These are phyloP conservation scores for Danaus plexippus DNA, from an alignment of 1,140 invertebrate species.

Conservation along the genomic window DNA sequence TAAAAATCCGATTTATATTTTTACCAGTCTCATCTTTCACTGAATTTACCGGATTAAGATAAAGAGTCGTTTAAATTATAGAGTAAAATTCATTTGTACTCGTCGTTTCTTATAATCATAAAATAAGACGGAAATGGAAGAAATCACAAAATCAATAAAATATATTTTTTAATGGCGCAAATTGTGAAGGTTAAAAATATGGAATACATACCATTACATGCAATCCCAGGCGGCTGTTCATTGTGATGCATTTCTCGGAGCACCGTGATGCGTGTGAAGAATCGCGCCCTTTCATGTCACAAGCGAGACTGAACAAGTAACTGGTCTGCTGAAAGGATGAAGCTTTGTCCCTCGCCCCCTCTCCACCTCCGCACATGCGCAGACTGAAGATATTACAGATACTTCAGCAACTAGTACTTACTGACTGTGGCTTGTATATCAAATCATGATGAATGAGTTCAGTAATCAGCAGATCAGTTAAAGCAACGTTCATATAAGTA, in stretches of 20 bases:
- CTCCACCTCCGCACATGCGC: slow-evolving; percentile 46
- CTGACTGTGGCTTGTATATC: slow-evolving; percentile 4
- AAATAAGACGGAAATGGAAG: no score
- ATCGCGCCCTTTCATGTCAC: slow-evolving; percentile 70
- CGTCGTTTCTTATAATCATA: no score
- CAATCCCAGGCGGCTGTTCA: slow-evolving; percentile 67
- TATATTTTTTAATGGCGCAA: no score
- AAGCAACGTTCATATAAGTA: no score
- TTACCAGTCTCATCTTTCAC: no score
- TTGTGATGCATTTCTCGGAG: slow-evolving; percentile 70
- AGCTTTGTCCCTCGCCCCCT: slow-evolving; percentile 35
- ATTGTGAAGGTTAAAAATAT: not conserved
- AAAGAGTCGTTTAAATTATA: no score
- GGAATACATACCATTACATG: slow-evolving; percentile 61
- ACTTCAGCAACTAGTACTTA: no score
- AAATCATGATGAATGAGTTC: slow-evolving; percentile 7
- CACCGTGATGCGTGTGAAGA: slow-evolving; percentile 66
- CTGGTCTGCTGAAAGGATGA: slow-evolving; percentile 52
- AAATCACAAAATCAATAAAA: no score
- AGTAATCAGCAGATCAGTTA: no score
- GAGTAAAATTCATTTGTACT: no score
- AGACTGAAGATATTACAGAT: slow-evolving; percentile 19
- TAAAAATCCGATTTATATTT: no score
- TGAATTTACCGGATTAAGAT: no score
- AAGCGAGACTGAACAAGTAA: slow-evolving; percentile 62